Evolutionary conservation across 2,888 invertebrate species (phyloP).

Genomic region (Silvanus unidentatus): DNA sequence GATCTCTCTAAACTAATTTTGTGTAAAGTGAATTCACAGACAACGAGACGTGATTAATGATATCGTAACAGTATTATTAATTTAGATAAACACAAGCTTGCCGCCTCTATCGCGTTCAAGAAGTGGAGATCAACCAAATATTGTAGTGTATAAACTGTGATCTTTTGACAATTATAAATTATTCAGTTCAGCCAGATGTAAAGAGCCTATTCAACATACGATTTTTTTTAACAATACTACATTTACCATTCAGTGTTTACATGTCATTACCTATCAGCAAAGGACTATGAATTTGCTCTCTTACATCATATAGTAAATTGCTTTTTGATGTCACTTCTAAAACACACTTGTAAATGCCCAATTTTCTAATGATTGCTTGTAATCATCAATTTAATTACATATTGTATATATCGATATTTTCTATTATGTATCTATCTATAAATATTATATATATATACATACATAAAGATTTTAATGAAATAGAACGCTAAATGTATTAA

Average conservation of each 20-base stretch:
- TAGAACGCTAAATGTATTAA: slow-evolving; percentile 24
- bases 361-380: slow-evolving; percentile 13
- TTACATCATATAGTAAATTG: slow-evolving; percentile 13
- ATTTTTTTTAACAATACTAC: slow-evolving; percentile 18
- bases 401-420: slow-evolving; percentile 35
- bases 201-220: slow-evolving; percentile 23
- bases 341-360: slow-evolving; percentile 15
- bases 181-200: slow-evolving; percentile 28
- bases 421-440: slow-evolving; percentile 24
- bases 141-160: slow-evolving; percentile 33
- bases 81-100: slow-evolving; percentile 27
- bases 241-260: slow-evolving; percentile 16
- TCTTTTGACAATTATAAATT: slow-evolving; percentile 32
- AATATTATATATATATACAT: slow-evolving; percentile 23
- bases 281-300: slow-evolving; percentile 2
- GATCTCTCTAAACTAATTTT: slow-evolving; percentile 15
- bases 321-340: slow-evolving; percentile 29
- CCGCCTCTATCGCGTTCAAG: slow-evolving; percentile 24
- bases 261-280: neutral
- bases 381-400: slow-evolving; percentile 23
- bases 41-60: slow-evolving; percentile 28
- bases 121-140: slow-evolving; percentile 23
- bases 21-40: slow-evolving; percentile 20
- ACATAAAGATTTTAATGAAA: slow-evolving; percentile 21
- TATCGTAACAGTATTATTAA: slow-evolving; percentile 33